A percentile compares a stretch with the other conserved stretches of the same genome.
Conservation (phyloP, 2,888 invertebrate species). For the Heteromurus nitidus region DNA sequence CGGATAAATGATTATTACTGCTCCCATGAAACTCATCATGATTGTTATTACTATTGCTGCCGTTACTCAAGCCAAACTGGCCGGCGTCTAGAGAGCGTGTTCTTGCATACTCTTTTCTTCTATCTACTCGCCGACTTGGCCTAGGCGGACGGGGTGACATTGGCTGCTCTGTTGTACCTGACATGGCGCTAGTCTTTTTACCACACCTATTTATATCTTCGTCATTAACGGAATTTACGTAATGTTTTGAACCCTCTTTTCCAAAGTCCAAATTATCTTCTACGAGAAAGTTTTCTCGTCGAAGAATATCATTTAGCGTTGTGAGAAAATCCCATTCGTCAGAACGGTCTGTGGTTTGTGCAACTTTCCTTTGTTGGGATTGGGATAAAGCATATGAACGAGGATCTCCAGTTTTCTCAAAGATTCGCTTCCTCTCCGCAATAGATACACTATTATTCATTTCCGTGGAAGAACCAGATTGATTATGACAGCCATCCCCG, state of each 20-base stretch:
- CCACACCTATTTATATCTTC: slow-evolving; percentile 13
- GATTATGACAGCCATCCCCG: slow-evolving; percentile 46
- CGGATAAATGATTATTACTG: slow-evolving; percentile 46
- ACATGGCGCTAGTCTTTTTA: background rate
- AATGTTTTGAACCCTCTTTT: background rate
- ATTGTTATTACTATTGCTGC: slow-evolving; percentile 32
- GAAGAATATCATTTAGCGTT: slow-evolving; percentile 70
- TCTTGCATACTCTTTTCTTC: slow-evolving; percentile 69
- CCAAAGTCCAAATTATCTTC: slow-evolving; percentile 60
- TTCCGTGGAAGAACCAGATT: slow-evolving; percentile 36
- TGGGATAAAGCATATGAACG: background rate
- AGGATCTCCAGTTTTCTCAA: slow-evolving; percentile 16
- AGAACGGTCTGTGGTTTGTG: slow-evolving; percentile 34
- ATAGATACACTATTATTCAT: slow-evolving; percentile 43
- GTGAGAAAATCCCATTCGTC: slow-evolving; percentile 73
- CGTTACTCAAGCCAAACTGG: slow-evolving; percentile 46
- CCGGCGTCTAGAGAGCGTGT: slow-evolving; percentile 70
- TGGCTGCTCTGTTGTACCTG: slow-evolving; percentile 43
- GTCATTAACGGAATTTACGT: background rate
- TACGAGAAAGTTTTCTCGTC: slow-evolving; percentile 71
- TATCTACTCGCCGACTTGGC: slow-evolving; percentile 60
- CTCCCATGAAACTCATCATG: slow-evolving; percentile 48
- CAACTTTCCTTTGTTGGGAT: too few relatives aligned
- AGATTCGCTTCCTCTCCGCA: slow-evolving; percentile 51
- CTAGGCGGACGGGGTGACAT: slow-evolving; percentile 71